Base-by-base conservation (phyloP, 2,888 invertebrate genomes). In the Euproctis similis region DNA sequence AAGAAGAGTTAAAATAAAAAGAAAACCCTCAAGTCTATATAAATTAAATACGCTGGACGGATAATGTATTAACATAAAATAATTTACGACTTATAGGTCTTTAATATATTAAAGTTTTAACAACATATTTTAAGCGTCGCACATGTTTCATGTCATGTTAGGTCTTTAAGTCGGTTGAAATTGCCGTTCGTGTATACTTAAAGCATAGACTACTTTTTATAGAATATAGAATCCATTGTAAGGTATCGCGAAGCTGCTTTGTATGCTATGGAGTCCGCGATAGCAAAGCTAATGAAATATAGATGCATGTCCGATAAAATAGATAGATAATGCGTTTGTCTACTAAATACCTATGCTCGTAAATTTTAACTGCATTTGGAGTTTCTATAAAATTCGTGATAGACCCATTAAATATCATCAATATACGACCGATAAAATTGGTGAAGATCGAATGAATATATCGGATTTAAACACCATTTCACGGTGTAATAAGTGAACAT, bases 181-280 rank as follows among this genome's bases (percentile, higher is more conserved):
- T 51, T 39, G 26, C 28, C 37, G 45, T 35, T 49, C 43, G 44
- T 59, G 52, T 59, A 59, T 59, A 31, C 39, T 43, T 53, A 46
- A 48, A 50, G 45, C n/a, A n/a, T 53, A 51, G 47, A 53, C 53
- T 49, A 49, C 52, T 66, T 71, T 72, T 71, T 63, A 62, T 37
- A 36, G 58, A n/a, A n/a, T n/a, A n/a, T n/a, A n/a, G n/a, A n/a
- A n/a, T n/a, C 63, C 61, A 70, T 74, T 72, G 63, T 67, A 56
- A 57, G 54, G 54, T 52, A 58, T 57, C 65, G 65, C 66, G 53
- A 49, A 40, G 33, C 60, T 68, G 60, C 46, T 75, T 70, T 64
- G 69, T 73, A 74, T 73, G 66, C 69, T 48, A 38, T 47, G 53
- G n/a, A 52, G 59, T 60, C 55, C 53, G 48, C 38, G 44, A 48